Conservation (phyloP, 1,140 invertebrate species). For the Lamellibrachia luymesi region DNA sequence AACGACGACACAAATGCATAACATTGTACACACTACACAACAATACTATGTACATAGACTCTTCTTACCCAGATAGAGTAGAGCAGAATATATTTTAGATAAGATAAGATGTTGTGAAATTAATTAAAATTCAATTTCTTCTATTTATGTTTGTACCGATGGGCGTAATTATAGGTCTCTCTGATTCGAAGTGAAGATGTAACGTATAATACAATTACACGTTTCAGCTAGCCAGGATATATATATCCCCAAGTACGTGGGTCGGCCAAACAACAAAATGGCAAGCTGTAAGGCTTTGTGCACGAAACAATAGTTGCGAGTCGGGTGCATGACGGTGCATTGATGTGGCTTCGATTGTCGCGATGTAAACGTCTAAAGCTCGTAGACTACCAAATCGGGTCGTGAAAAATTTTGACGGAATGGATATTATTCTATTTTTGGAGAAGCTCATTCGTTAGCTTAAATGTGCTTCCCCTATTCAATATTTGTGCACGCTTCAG, state of each 20-base stretch:
- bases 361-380: neutral
- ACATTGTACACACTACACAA: no score
- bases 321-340: no score
- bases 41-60: no score
- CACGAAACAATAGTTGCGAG: neutral
- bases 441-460: neutral
- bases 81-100: conserved; percentile 7
- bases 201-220: neutral
- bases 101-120: neutral
- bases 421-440: neutral
- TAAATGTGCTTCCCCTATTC: neutral
- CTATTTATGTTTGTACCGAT: neutral
- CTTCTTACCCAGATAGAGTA: neutral
- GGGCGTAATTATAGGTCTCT: neutral
- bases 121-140: neutral
- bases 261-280: neutral
- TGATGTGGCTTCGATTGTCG: neutral
- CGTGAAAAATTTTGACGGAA: neutral
- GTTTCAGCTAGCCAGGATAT: neutral
- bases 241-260: neutral
- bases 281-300: neutral
- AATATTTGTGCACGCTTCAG: no score
- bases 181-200: neutral
- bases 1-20: no score
- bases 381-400: neutral